phyloP scores from a whole-genome alignment of 2,797 vertebrate genomes.

The Sebastes matsubarae region DNA sequence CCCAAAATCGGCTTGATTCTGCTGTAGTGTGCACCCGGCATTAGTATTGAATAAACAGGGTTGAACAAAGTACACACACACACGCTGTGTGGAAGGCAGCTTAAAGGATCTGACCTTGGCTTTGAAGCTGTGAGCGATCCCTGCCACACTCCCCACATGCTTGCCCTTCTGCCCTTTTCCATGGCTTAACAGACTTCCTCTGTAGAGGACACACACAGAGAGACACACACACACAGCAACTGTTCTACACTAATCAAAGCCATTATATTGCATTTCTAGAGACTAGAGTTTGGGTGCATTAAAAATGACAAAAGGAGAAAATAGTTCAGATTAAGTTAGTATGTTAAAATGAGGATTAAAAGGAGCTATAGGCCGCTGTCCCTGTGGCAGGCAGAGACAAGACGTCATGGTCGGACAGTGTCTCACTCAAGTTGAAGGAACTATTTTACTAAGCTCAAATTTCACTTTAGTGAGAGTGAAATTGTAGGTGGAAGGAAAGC shows the following conservation, averaged over 20 bases:
- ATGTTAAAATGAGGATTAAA: background rate
- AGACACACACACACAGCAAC: background rate
- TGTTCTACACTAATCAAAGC: slow-evolving; percentile 4
- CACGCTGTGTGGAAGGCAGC: background rate
- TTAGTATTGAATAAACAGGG: slow-evolving; percentile 2
- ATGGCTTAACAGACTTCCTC: slow-evolving; percentile 49
- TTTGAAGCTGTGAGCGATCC: slow-evolving; percentile 34
- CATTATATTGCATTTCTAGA: background rate
- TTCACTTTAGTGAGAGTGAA: background rate
- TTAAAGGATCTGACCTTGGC: slow-evolving; percentile 29
- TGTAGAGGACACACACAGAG: slow-evolving; percentile 20
- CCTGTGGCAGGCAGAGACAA: background rate
- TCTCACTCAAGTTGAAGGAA: background rate
- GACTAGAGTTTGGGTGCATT: background rate
- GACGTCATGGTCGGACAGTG: background rate
- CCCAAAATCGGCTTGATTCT: no score
- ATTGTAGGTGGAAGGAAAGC: background rate
- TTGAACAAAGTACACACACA: background rate
- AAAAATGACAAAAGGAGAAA: background rate
- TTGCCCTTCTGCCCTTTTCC: slow-evolving; percentile 40
- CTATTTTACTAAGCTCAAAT: background rate
- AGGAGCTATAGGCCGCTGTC: background rate
- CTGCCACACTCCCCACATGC: slow-evolving; percentile 26
- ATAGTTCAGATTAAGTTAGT: background rate
- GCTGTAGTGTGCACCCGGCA: no score